phyloP scores from a whole-genome alignment of 1,140 invertebrate species.

The Colletes gigas region DNA sequence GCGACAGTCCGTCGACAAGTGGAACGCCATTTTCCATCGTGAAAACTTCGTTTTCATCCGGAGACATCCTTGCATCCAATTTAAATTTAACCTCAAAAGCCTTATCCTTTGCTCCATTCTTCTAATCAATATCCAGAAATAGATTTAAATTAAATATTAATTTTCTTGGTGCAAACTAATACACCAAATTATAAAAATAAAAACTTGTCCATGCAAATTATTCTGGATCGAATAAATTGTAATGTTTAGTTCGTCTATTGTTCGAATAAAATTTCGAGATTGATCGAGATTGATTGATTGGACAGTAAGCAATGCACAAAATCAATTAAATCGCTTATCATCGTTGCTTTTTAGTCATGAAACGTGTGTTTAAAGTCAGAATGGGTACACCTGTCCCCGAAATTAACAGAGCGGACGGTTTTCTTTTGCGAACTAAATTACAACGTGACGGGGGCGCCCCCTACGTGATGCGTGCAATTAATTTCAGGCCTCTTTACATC shows the following conservation, averaged over 20 bases:
- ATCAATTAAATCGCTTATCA: constrained; percentile 1
- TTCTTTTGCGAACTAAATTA: neutral
- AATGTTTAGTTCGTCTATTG: too few relatives aligned
- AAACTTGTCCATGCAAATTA: too few relatives aligned
- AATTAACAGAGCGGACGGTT: neutral
- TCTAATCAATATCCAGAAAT: neutral
- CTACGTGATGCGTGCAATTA: neutral
- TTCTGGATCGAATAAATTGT: too few relatives aligned
- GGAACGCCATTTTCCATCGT: constrained; percentile 39
- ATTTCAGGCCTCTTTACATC: neutral
- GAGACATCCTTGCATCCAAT: constrained; percentile 1
- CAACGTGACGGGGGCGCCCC: neutral
- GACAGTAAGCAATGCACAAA: too few relatives aligned
- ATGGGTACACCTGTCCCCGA: neutral
- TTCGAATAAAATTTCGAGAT: too few relatives aligned
- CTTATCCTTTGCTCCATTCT: neutral
- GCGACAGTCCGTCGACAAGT: constrained; percentile 42
- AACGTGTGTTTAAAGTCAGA: neutral
- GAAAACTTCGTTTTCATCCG: constrained; percentile 29
- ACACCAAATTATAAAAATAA: too few relatives aligned
- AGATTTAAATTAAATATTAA: too few relatives aligned
- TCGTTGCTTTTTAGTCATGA: too few relatives aligned
- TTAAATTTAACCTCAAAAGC: neutral
- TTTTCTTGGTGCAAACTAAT: too few relatives aligned
- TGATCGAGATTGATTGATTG: neutral